phyloP scores from a whole-genome alignment of 2,113 vertebrate species.

The Australoheros scitulus region DNA sequence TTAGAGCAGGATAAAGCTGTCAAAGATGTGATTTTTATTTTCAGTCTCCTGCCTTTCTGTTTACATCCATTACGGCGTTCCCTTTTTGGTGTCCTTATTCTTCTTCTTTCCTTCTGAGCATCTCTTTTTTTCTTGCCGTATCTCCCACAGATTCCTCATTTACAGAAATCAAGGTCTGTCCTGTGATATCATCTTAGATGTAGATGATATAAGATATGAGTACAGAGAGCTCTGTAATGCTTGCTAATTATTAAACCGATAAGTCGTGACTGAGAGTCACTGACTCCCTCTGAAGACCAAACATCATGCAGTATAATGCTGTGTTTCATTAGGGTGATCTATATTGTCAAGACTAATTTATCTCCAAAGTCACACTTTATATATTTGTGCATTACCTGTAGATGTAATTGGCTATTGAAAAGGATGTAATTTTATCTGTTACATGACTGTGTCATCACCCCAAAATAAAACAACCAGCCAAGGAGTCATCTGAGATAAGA shows the following conservation, averaged over 20 bases:
- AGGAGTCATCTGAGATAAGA: not conserved
- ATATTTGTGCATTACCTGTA: not conserved
- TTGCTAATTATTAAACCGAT: conserved; percentile 18
- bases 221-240: not conserved
- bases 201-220: conserved; percentile 20
- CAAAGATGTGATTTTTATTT: conserved; percentile 18
- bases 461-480: not conserved
- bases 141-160: conserved; percentile 15
- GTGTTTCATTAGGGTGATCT: not conserved
- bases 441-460: not conserved
- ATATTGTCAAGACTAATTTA: not conserved
- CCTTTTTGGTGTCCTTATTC: not conserved
- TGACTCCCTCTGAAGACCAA: not conserved
- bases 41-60: conserved; percentile 26
- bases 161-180: conserved; percentile 17
- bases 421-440: not conserved
- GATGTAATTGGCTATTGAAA: not conserved
- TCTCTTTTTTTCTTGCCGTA: not conserved
- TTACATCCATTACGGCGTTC: conserved; percentile 1
- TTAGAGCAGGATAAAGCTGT: not conserved
- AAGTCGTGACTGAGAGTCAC: not conserved
- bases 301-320: not conserved
- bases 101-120: not conserved
- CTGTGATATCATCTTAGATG: conserved; percentile 26
- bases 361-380: not conserved